Evolutionary conservation across 2,113 vertebrate genomes (phyloP).

Genomic region (Anolis sagrei): DNA sequence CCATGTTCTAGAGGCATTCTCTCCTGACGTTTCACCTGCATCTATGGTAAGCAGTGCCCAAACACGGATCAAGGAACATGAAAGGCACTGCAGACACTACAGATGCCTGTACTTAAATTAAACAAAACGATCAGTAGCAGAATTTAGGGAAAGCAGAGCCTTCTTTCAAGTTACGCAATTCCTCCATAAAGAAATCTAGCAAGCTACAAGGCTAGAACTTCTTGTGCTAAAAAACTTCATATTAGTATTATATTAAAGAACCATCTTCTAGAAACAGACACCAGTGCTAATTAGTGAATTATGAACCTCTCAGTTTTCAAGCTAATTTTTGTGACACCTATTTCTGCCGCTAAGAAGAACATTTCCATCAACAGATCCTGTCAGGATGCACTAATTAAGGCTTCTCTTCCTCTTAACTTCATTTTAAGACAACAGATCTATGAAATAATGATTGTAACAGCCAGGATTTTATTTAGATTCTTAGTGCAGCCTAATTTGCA

Average conservation of each 20-base stretch:
- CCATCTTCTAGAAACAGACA: slow-evolving; percentile 54
- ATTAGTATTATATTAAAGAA: slow-evolving; percentile 56
- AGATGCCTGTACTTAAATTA: no score
- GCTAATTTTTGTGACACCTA: slow-evolving; percentile 72
- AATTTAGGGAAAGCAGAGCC: neutral
- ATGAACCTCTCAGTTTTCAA: slow-evolving; percentile 71
- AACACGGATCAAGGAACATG: no score
- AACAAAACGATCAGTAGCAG: no score
- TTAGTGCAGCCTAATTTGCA: slow-evolving; percentile 76
- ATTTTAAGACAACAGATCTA: slow-evolving; percentile 61
- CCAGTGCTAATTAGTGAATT: slow-evolving; percentile 73
- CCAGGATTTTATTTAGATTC: slow-evolving; percentile 74
- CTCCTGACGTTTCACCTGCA: no score
- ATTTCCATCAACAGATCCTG: slow-evolving; percentile 71
- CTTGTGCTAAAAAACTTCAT: slow-evolving; percentile 36
- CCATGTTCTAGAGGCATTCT: no score
- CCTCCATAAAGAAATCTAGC: slow-evolving; percentile 42
- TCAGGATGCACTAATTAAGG: slow-evolving; percentile 75
- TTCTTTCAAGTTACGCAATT: slow-evolving; percentile 7
- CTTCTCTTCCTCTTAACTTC: slow-evolving; percentile 40
- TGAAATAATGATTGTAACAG: slow-evolving; percentile 53
- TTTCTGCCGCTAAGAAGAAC: slow-evolving; percentile 67
- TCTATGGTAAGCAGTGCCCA: no score
- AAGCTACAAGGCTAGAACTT: slow-evolving; percentile 27
- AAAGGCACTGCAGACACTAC: no score